phyloP scores from a whole-genome alignment of 1,140 invertebrate species.

The Zophobas atratus region DNA sequence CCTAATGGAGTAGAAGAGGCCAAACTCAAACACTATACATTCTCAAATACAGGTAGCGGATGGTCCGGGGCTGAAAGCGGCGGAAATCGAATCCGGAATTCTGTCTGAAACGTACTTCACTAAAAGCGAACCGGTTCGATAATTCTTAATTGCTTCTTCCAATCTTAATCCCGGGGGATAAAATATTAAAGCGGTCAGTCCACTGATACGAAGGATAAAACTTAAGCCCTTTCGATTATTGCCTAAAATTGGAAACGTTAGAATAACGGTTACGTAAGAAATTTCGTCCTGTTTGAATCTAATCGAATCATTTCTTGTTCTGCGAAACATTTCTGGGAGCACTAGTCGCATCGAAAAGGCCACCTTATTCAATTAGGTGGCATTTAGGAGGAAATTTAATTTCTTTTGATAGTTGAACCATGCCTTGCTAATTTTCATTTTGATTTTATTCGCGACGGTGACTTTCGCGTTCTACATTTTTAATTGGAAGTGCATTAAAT shows the following conservation, averaged over 20 bases:
- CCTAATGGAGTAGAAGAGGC: slow-evolving; percentile 43
- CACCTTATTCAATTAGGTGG: slow-evolving; percentile 9
- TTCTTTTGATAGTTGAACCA: slow-evolving; percentile 14
- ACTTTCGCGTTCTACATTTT: slow-evolving; percentile 3
- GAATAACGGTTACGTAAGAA: slow-evolving; percentile 7
- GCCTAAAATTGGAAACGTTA: slow-evolving; percentile 20
- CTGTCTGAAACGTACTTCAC: slow-evolving; percentile 45
- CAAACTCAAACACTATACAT: slow-evolving; percentile 45
- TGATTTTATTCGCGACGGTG: slow-evolving; percentile 2
- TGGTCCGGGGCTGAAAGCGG: slow-evolving; percentile 4
- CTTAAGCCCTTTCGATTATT: slow-evolving; percentile 35
- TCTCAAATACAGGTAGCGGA: slow-evolving; percentile 33
- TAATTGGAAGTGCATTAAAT: slow-evolving; percentile 7
- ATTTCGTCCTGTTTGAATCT: slow-evolving; percentile 2
- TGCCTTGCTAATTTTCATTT: not conserved
- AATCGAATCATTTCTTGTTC: slow-evolving; percentile 14
- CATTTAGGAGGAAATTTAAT: slow-evolving; percentile 17
- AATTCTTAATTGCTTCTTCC: slow-evolving; percentile 51
- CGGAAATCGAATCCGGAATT: slow-evolving; percentile 48
- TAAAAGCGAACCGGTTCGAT: slow-evolving; percentile 45
- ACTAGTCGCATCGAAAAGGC: slow-evolving; percentile 1
- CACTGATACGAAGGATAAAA: slow-evolving; percentile 21
- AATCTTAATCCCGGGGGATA: slow-evolving; percentile 47
- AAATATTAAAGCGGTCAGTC: slow-evolving; percentile 48
- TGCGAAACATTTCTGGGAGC: not conserved